Base-by-base conservation (phyloP, 2,888 invertebrate species). In the Dynastes grantii region DNA sequence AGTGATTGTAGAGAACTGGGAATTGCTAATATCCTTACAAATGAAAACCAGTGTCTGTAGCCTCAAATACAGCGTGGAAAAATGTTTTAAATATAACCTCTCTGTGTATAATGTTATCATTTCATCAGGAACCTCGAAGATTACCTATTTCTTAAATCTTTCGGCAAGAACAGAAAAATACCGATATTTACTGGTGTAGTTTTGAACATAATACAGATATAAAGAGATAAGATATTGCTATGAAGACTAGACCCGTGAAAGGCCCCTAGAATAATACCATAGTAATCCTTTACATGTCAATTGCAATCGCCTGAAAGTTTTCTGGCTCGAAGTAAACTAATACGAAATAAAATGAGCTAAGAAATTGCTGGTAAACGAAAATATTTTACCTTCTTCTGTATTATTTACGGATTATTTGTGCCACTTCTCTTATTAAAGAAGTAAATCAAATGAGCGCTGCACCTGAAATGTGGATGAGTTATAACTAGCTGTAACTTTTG, bases 361-460 rank as follows among this genome's bases (percentile, higher is more conserved):
- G 51, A 75, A 78, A 73, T 67, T 2, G 45, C 45, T 8, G 45
- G 8, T 8, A 45, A 45, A 8, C 8, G 65, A 67, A 64, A 37
- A 75, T 40, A 55, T 58, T 65, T 65, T 76, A 58, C 61, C 40
- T 70, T 27, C 4, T 61, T 67, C 45, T 49, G 61, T 81, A 82
- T 82, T 84, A 84, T 84, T 84, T 84, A 84, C 83, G 84, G 81
- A 81, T 81, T 80, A 81, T 80, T 78, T 79, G 81, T 82, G 83
- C 81, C 80, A 82, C 81, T 81, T 81, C 81, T 82, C 83, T 83
- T 84, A 84, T 84, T 84, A 84, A 84, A 84, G 82, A 81, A 82
- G 83, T 84, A 84, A 84, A 84, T 84, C 83, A 83, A 83, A 78
- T 58, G 73, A 67, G 40, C 75, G 29, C 79, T 79, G 79, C 77